Conservation (phyloP, 2,888 invertebrate species). For the Mesorhabditis spiculigera region DNA sequence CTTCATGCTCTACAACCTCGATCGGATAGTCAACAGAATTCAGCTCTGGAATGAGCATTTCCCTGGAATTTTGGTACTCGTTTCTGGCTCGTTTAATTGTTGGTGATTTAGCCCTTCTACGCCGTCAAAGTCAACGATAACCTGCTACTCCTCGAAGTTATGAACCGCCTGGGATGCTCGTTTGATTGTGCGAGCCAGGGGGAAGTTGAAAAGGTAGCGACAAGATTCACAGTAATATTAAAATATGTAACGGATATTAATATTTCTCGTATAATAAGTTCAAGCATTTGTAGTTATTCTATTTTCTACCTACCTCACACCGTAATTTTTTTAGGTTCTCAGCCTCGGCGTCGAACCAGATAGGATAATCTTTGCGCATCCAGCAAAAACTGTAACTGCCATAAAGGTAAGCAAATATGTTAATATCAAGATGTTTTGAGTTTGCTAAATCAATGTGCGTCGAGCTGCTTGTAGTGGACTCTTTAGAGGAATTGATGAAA, state of each 20-base stretch:
- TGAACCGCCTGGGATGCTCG: not conserved
- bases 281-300: no score
- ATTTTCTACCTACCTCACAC: no score
- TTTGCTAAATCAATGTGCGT: not conserved
- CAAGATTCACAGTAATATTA: not conserved
- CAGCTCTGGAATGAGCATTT: not conserved
- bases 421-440: not conserved
- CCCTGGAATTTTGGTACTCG: not conserved
- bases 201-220: not conserved
- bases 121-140: not conserved
- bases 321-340: not conserved
- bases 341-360: not conserved
- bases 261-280: no score
- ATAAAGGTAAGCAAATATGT: not conserved
- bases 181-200: not conserved
- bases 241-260: not conserved
- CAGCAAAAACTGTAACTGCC: not conserved
- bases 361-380: not conserved
- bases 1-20: conserved; percentile 4
- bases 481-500: not conserved
- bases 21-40: not conserved
- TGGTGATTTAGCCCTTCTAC: not conserved
- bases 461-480: not conserved
- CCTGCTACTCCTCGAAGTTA: not conserved
- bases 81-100: not conserved